These are phyloP conservation scores for Dreissena rostriformis DNA, from an alignment of 1,140 invertebrate genomes.

Conservation along the genomic window DNA sequence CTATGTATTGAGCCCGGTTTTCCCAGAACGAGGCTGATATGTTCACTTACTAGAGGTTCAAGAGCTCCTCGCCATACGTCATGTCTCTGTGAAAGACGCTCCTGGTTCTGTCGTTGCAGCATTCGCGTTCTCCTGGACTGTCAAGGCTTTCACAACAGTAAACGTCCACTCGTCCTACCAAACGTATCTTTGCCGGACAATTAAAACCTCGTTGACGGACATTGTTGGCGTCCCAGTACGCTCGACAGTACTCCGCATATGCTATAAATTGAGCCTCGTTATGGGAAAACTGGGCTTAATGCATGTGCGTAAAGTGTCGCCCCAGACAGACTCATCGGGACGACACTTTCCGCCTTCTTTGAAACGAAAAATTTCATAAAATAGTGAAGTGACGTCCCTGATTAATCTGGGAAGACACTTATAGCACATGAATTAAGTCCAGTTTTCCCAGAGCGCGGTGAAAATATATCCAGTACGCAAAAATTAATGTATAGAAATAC, in stretches of 20 bases:
- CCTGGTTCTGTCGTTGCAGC: constrained; percentile 31
- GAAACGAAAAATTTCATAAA: no score
- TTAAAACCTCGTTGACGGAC: background rate
- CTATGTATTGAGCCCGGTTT: background rate
- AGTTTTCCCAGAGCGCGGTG: no score
- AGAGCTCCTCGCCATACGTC: constrained; percentile 23
- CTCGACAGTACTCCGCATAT: constrained; percentile 16
- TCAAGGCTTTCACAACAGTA: constrained; percentile 34
- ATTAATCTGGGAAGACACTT: no score
- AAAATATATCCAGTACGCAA: no score
- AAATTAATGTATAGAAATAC: no score
- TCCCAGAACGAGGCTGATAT: background rate
- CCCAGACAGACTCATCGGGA: no score
- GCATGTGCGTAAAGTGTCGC: no score
- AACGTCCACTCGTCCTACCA: constrained; percentile 25
- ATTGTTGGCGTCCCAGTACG: constrained; percentile 11
- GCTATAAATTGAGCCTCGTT: background rate
- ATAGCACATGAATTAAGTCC: no score
- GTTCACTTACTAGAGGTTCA: constrained; percentile 23
- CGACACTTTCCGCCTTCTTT: no score
- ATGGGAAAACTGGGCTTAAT: no score
- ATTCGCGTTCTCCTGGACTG: background rate
- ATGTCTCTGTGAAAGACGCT: constrained; percentile 6
- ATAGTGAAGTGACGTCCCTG: no score
- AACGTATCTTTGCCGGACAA: constrained; percentile 13